Percentiles rank a stretch among this genome's conserved stretches.
Evolutionary conservation across 2,888 invertebrate species (phyloP).

Genomic region (Caenorhabditis doughertyi): DNA sequence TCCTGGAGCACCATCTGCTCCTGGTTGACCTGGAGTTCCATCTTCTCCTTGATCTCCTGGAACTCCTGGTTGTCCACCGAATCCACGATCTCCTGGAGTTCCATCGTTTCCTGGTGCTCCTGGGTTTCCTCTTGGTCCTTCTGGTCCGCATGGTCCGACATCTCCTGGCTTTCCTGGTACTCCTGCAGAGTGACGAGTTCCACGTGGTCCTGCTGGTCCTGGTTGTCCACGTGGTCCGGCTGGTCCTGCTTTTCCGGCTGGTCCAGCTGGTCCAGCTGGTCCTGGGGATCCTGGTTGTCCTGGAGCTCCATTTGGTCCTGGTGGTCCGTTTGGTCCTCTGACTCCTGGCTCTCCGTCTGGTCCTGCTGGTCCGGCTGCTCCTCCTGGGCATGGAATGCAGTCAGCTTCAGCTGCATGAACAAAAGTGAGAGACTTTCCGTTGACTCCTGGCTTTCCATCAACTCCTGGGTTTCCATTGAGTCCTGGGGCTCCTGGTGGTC

Average conservation of each 20-base stretch:
- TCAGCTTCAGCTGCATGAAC: slow-evolving; percentile 53
- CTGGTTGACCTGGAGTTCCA: slow-evolving; percentile 66
- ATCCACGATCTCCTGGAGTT: slow-evolving; percentile 66
- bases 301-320: slow-evolving; percentile 66
- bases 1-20: slow-evolving; percentile 63
- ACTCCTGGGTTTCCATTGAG: slow-evolving; percentile 50
- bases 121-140: slow-evolving; percentile 71
- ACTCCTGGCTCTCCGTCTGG: slow-evolving; percentile 64
- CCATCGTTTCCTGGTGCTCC: slow-evolving; percentile 71
- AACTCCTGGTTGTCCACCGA: slow-evolving; percentile 66
- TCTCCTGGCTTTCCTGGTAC: slow-evolving; percentile 64
- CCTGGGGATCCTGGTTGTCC: slow-evolving; percentile 69
- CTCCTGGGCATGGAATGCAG: slow-evolving; percentile 66
- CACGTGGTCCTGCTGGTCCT: slow-evolving; percentile 65
- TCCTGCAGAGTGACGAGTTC: slow-evolving; percentile 57
- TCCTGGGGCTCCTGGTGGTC: slow-evolving; percentile 61
- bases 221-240: slow-evolving; percentile 61
- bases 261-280: slow-evolving; percentile 73
- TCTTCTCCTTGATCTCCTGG: slow-evolving; percentile 66
- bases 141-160: slow-evolving; percentile 72
- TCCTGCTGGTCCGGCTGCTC: slow-evolving; percentile 68
- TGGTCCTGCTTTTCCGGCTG: slow-evolving; percentile 69
- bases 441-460: slow-evolving; percentile 63
- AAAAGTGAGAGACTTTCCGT: slow-evolving; percentile 44
- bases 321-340: slow-evolving; percentile 65